Base-by-base conservation (phyloP, 1,140 invertebrate species). In the Lasaia peninsularis region DNA sequence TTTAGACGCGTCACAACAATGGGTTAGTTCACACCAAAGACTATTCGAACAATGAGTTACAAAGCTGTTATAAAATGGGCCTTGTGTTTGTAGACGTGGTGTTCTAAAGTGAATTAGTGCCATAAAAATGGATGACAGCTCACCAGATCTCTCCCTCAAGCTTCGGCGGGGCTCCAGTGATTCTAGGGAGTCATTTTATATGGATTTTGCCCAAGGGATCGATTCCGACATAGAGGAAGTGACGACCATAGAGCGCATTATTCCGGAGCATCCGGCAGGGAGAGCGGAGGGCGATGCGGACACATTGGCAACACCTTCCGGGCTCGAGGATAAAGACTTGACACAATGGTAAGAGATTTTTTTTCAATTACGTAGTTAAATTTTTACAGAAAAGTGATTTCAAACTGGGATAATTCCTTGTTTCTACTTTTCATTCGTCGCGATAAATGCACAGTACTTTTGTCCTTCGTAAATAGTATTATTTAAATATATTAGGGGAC, bases 151-250 rank as follows among this genome's bases (percentile, higher is more conserved):
- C 78, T 95, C 94, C 82, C 91, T 96, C 53, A 94, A 95, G 86
- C 86, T 96, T 69, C 91, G 95, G 62, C 92, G 95, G 52, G 95
- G 95, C 18, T 95, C 94, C 20, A 95, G 94, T 75, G 95, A 96
- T 88, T 96, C 95, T 7, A 91, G 95, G 53, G 95, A 96, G 80
- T 96, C 94, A 28, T 96, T 95, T 79, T 96, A 96, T 76, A 95
- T 96, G 95, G 95, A 96, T 84, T 95, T 96, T 73, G 95, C 95
- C 67, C 91, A 94, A 89, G 95, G 95, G 20, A 96, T 96, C 72
- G 95, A 96, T 81, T 96, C 95, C 16, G 95, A 96, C 75, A 96
- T 96, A 70, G 95, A 96, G 77, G 94, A 96, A 83, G 94, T 95
- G 69, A 93, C 93, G 49, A 93, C 92, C 34, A 92, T 92, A 40